Conservation (phyloP, 2,797 vertebrate species). For the Streptopelia turtur region DNA sequence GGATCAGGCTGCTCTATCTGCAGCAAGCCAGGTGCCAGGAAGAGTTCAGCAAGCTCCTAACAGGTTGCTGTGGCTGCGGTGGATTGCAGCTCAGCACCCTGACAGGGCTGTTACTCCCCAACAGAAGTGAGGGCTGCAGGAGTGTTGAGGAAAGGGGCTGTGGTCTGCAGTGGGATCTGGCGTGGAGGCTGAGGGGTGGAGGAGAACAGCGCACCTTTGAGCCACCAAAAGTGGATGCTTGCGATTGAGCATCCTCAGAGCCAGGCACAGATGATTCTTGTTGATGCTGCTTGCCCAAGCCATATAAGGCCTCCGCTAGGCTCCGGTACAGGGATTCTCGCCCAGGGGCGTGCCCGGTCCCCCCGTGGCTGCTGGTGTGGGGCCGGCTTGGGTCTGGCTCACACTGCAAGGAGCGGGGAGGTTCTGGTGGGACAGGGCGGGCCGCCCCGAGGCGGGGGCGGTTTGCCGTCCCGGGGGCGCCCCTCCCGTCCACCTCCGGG, state of each 20-base stretch:
- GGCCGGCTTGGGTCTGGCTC: neutral
- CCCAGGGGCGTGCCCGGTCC: neutral
- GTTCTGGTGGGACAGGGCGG: neutral
- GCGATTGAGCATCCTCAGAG: neutral
- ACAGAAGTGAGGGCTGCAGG: accelerated
- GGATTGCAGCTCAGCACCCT: neutral
- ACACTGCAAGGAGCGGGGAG: too few relatives aligned
- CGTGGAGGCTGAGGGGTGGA: neutral
- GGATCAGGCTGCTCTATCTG: neutral
- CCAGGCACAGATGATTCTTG: neutral
- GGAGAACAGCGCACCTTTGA: accelerated
- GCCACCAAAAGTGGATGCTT: neutral
- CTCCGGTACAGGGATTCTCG: neutral
- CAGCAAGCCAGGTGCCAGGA: neutral
- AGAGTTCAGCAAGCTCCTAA: neutral
- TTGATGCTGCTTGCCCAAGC: neutral
- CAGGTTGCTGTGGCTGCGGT: accelerated
- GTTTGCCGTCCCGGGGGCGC: neutral
- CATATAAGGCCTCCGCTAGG: neutral
- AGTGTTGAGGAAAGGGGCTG: neutral
- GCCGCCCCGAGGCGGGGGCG: neutral
- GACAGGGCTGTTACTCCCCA: neutral
- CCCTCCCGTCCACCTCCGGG: neutral
- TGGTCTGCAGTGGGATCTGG: neutral
- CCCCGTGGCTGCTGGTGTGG: too few relatives aligned